Evolutionary conservation across 2,113 vertebrate genomes (phyloP).

Genomic region (Indri indri): DNA sequence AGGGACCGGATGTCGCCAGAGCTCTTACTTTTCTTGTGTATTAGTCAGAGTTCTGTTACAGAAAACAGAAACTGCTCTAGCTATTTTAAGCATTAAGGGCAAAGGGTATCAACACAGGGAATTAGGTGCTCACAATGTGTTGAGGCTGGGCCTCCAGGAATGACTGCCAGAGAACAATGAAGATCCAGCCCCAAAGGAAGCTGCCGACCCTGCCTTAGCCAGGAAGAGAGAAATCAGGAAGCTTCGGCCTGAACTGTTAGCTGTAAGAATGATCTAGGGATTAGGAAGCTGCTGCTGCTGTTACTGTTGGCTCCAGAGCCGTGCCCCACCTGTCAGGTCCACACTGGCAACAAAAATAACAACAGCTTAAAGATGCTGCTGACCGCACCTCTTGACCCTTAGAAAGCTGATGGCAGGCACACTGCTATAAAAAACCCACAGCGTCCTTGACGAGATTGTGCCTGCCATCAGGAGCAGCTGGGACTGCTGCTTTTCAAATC

Average conservation of each 20-base stretch:
- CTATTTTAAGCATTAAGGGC: constrained; percentile 43
- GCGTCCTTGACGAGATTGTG: not conserved
- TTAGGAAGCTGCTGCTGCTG: not conserved
- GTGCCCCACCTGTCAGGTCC: not conserved
- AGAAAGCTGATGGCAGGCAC: not conserved
- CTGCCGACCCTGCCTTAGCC: not conserved
- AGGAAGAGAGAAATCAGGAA: not conserved
- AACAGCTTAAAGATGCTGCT: not conserved
- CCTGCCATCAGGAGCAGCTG: not conserved
- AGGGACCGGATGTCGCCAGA: not conserved
- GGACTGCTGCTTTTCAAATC: not conserved
- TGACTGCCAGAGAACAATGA: not conserved
- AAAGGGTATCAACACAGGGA: not conserved
- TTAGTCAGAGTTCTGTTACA: not conserved
- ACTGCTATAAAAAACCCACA: not conserved
- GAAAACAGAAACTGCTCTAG: not conserved
- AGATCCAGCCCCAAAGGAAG: not conserved
- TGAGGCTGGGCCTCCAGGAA: not conserved
- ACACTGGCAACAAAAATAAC: not conserved
- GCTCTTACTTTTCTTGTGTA: not conserved
- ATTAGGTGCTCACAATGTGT: not conserved
- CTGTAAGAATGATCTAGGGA: not conserved
- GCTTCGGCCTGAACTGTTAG: too few relatives aligned
- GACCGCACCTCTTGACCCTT: not conserved
- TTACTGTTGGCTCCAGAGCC: not conserved